Evolutionary conservation across 2,113 vertebrate genomes (phyloP).

Genomic region (Pterocles orientalis): DNA sequence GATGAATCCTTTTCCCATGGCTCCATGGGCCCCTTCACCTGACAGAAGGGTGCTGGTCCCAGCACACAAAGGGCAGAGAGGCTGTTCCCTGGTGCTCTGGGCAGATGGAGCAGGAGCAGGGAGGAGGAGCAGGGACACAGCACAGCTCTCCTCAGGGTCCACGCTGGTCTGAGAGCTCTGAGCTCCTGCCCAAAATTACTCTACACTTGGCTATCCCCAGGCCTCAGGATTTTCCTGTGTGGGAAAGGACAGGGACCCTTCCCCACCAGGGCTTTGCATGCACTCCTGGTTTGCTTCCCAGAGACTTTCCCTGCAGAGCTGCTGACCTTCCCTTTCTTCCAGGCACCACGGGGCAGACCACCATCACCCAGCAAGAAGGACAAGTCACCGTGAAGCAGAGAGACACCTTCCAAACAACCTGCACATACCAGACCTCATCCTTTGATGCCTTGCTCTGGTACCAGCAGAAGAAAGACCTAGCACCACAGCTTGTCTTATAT

Average conservation of each 20-base stretch:
- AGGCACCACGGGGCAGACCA: neutral
- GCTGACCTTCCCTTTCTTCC: neutral
- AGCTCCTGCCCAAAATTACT: neutral
- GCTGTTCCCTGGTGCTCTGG: neutral
- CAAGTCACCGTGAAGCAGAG: neutral
- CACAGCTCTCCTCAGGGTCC: neutral
- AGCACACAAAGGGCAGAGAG: neutral
- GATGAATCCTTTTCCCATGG: neutral
- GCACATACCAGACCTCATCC: fast-evolving
- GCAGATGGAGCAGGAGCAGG: neutral
- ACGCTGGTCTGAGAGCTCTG: fast-evolving
- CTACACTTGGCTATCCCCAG: fast-evolving
- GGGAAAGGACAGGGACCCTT: neutral
- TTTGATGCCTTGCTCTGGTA: fast-evolving
- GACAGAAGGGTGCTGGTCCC: no score
- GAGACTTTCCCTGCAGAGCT: neutral
- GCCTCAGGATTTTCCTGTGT: fast-evolving
- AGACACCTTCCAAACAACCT: neutral
- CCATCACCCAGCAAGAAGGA: neutral
- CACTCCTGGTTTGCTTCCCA: fast-evolving
- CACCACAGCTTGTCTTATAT: fast-evolving
- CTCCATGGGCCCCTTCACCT: fast-evolving
- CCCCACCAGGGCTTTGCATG: fast-evolving
- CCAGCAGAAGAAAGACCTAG: neutral
- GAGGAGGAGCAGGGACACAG: neutral